Base-by-base conservation (phyloP, 2,113 vertebrate genomes). In the Rhabdomys dilectus region DNA sequence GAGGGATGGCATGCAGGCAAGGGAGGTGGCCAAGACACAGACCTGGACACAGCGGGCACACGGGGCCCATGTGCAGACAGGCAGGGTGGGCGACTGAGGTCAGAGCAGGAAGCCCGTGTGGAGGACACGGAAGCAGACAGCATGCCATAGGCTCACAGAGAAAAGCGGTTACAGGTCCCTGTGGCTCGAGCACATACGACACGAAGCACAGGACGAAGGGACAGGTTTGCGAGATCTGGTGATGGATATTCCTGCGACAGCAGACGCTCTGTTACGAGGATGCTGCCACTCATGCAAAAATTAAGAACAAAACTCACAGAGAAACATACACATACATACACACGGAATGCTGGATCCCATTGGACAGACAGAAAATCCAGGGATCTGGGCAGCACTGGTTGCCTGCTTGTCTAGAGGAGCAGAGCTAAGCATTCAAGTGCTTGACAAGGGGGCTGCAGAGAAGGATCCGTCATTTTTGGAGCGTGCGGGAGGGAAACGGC, bases 351-450 rank as follows among this genome's bases (percentile, higher is more conserved):
- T 22, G 98, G 98, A 98, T 96, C 98, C 95, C 97, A 96, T 80
- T 3, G 5, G 4, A 92, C 13, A 62, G 89, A 94, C 77, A 76
- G 94, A 88, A 36, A 66, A 34, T n/a, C 93, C 85, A 13, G 56
- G 97, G 97, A 98, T 98, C 99, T 98, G 99, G 99, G 99, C 99
- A 99, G 99, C 98, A 98, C 99, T 99, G 99, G 99, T 99, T 99
- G 99, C 99, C 99, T 99, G 99, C 99, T 99, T 99, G 99, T 99
- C 99, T 99, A 98, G 98, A 99, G 99, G 98, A 98, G 98, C 98
- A 98, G 99, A 99, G 98, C 98, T 98, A 98, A 98, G 99, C 99
- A 98, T 98, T 99, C 98, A 99, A 98, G 96, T 96, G 98, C 98
- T 98, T 97, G 96, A 6, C 97, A 98, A 97, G 98, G 98, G 97